Conservation (phyloP, 2,797 vertebrate genomes). For the Psittacula echo region DNA sequence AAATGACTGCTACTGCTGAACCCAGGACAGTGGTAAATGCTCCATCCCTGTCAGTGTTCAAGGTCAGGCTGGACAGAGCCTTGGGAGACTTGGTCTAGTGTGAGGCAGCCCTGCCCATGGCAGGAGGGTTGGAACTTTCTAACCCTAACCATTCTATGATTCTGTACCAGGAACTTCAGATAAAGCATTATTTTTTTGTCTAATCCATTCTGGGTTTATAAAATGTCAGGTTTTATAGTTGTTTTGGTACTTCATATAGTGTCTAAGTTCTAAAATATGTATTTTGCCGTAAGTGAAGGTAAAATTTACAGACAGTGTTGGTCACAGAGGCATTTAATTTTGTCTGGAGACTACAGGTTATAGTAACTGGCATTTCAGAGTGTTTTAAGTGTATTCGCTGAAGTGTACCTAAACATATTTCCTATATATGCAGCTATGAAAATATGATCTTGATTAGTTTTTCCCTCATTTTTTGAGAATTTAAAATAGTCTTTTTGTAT, state of each 20-base stretch:
- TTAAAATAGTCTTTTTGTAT: background rate
- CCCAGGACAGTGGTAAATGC: background rate
- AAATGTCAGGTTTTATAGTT: background rate
- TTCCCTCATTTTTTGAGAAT: background rate
- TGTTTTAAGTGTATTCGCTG: background rate
- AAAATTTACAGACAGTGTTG: background rate
- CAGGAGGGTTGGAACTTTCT: background rate
- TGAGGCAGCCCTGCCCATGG: background rate
- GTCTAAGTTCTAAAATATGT: background rate
- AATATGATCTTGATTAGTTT: background rate
- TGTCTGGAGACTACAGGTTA: background rate
- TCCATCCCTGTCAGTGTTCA: background rate
- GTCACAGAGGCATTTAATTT: background rate
- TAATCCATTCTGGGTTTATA: background rate
- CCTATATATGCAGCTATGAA: background rate
- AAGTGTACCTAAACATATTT: background rate
- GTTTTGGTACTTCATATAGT: background rate
- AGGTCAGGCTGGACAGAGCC: background rate
- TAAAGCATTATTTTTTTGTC: background rate
- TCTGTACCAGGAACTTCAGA: background rate
- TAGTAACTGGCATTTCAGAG: background rate
- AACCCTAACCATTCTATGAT: background rate
- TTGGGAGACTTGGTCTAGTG: background rate
- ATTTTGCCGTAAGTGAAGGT: background rate
- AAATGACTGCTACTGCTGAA: too few species aligned